A percentile compares a stretch with the other conserved stretches of the same genome.
phyloP scores from a whole-genome alignment of 2,113 vertebrate genomes.

The Hippolais icterina region DNA sequence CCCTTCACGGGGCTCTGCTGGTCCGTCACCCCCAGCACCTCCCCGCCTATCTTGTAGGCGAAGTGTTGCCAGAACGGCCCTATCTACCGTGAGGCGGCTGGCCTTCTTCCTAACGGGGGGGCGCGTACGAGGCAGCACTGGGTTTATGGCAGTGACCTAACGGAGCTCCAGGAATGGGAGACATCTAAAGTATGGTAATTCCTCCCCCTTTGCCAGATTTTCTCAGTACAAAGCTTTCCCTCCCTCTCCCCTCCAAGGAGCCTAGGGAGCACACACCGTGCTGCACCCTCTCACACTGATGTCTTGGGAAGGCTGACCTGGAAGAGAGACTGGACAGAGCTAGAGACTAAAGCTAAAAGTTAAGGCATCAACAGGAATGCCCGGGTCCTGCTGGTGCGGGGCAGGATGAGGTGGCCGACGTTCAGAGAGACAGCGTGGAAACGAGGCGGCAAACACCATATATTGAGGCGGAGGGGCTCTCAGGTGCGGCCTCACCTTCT shows the following conservation, averaged over 20 bases:
- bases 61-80: background rate
- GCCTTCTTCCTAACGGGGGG: accelerated
- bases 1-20: accelerated
- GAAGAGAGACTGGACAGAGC: background rate
- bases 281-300: background rate
- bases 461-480: accelerated
- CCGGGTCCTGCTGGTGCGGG: background rate
- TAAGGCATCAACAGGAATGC: background rate
- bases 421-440: accelerated
- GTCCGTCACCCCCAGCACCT: background rate
- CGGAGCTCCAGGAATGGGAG: background rate
- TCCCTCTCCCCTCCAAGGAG: background rate
- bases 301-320: background rate
- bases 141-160: background rate
- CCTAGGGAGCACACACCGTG: accelerated
- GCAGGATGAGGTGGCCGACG: accelerated
- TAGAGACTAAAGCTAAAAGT: background rate
- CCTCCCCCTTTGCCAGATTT: background rate
- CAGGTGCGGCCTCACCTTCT: background rate
- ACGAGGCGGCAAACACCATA: accelerated
- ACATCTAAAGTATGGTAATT: accelerated
- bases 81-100: accelerated
- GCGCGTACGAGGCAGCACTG: too few relatives aligned
- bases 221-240: background rate
- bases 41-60: accelerated